These are phyloP conservation scores for Polymixis flavicincta DNA, from an alignment of 2,888 invertebrate species.

Conservation along the genomic window DNA sequence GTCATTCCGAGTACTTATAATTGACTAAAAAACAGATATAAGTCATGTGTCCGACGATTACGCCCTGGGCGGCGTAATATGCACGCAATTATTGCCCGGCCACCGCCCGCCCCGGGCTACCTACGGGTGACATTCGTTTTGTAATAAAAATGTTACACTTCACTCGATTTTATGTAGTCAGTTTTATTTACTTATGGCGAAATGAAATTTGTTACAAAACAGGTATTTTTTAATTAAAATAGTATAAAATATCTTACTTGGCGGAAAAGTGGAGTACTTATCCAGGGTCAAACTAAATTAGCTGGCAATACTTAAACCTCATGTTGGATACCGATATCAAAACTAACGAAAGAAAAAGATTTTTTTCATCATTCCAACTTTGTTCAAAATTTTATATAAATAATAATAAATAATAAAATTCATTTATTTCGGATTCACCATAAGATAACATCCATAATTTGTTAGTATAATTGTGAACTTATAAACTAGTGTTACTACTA, in stretches of 20 bases:
- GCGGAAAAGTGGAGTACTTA: no score
- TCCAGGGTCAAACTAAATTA: background rate
- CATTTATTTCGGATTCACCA: no score
- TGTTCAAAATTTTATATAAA: no score
- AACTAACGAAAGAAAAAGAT: no score
- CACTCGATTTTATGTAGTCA: conserved; percentile 29
- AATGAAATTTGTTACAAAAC: background rate
- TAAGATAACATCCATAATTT: no score
- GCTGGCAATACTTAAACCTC: no score
- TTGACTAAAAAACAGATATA: conserved; percentile 60
- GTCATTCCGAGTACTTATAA: conserved; percentile 43
- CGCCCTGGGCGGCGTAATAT: conserved; percentile 61
- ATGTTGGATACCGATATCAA: no score
- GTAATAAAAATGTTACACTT: conserved; percentile 57
- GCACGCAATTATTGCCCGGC: conserved; percentile 63
- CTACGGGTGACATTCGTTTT: conserved; percentile 59
- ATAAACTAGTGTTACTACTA: no score
- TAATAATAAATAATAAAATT: no score
- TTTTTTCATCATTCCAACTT: no score
- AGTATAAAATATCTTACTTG: background rate
- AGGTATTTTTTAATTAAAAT: background rate
- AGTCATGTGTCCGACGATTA: conserved; percentile 56
- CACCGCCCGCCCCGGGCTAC: conserved; percentile 59
- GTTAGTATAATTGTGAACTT: no score
- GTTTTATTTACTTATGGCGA: conserved; percentile 41